Evolutionary conservation across 2,113 vertebrate species (phyloP).

Genomic region (Eubucco bourcierii): DNA sequence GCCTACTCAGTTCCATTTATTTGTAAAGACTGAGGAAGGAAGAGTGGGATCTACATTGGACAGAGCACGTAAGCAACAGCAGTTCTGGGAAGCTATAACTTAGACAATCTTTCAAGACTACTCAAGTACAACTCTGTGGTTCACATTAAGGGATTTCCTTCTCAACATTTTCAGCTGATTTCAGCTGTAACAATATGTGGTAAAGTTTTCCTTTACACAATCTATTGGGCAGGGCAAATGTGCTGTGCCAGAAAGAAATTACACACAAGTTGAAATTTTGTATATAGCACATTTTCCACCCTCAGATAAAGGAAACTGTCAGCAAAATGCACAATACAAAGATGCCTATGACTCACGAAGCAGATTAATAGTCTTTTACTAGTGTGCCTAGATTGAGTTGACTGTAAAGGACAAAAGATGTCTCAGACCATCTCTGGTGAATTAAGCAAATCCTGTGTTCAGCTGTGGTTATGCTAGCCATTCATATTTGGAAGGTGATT

Average conservation of each 20-base stretch:
- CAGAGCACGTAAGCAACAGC: background rate
- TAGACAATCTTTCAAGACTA: background rate
- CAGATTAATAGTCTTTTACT: slow-evolving; percentile 30
- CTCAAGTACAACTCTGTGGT: background rate
- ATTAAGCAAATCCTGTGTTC: slow-evolving; percentile 19
- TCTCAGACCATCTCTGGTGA: background rate
- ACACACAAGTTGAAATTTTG: background rate
- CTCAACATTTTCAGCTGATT: background rate
- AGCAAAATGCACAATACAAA: slow-evolving; percentile 3
- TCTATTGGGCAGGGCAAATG: background rate
- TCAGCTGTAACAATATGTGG: background rate
- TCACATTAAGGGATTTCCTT: background rate
- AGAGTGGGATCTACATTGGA: background rate
- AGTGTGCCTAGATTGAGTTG: slow-evolving; percentile 1
- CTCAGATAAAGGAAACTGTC: slow-evolving; percentile 22
- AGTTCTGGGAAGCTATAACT: background rate
- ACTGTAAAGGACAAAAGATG: slow-evolving; percentile 27
- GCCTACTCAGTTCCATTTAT: background rate
- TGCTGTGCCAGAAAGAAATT: background rate
- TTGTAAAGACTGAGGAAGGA: background rate
- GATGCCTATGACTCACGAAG: slow-evolving; percentile 53
- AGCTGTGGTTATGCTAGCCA: background rate
- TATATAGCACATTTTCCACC: slow-evolving; percentile 39
- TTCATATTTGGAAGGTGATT: slow-evolving; percentile 7
- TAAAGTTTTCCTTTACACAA: background rate